Conservation (phyloP, 2,797 vertebrate genomes). For the Acridotheres tristis region DNA sequence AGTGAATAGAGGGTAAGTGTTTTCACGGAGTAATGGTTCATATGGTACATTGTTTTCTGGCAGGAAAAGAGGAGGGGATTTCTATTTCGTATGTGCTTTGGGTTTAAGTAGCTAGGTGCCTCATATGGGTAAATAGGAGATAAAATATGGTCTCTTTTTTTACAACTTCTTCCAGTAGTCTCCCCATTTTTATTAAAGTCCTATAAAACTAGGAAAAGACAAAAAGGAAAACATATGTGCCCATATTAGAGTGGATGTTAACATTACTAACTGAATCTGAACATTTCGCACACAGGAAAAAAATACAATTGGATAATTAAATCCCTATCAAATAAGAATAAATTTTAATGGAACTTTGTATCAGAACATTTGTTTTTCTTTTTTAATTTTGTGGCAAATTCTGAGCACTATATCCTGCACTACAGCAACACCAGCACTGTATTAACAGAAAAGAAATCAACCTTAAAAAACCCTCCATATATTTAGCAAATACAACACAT, state of each 20-base stretch:
- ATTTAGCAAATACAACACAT: neutral
- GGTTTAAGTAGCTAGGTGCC: neutral
- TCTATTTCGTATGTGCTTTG: neutral
- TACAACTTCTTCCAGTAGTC: neutral
- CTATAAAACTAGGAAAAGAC: neutral
- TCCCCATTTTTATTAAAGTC: neutral
- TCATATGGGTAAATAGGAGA: neutral
- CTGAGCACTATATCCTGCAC: neutral
- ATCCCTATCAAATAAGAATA: neutral
- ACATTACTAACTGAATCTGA: neutral
- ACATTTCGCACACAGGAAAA: neutral
- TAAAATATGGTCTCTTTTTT: neutral
- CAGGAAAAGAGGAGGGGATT: neutral
- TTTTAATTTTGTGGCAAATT: neutral
- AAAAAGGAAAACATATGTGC: neutral
- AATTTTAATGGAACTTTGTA: neutral
- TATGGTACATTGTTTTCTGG: neutral
- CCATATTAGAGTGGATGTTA: neutral
- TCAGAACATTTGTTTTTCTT: neutral
- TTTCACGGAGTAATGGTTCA: neutral
- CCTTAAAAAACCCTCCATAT: fast-evolving
- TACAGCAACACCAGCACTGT: neutral
- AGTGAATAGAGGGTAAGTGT: neutral
- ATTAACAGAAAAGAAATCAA: neutral
- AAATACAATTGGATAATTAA: neutral